Base-by-base conservation (phyloP, 2,888 invertebrate species). In the Acrocera orbiculus region DNA sequence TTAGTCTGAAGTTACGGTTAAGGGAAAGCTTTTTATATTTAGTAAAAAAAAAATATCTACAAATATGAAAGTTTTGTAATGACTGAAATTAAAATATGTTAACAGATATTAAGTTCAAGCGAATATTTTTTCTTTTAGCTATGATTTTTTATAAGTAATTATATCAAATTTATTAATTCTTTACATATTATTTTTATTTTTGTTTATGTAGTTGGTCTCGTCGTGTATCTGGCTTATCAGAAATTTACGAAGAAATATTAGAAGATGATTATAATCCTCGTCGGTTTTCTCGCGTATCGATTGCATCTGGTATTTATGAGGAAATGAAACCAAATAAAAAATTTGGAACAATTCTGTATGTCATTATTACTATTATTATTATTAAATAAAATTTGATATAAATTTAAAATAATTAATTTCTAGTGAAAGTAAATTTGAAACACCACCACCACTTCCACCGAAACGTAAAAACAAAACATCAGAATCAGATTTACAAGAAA, bases 291-390 rank as follows among this genome's bases (percentile, higher is more conserved):
- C 49, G 56, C 2, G 47, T 48, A 1, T 61, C 61, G 0, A 47
- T 58, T 22, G 54, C 55, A 1, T 60, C 60, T 2, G 60, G 58
- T 4, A 60, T 60, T 16, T 60, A 60, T 39, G 61, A 61, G 40
- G 61, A 58, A 39, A 61, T 61, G 61, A 57, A 56, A 39, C 47
- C 53, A 2, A 24, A 16, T 13, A 4, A 55, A 26, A 30, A 43
- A 16, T 44, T 46, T 22, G 42, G 47, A 11, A 35, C 46, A 1
- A 45, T 51, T 15, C 37, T 45, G 44, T 43, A 15, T 34, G 27
- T 37, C 22, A 10, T 13, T 11, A 22, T n/a, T 14, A 13, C 5
- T 24, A 25, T 16, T 30, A 14, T 16, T 30, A 22, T 15, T 31
- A 17, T 24, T 14, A 16, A 9, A 27, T 27, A 13, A 27, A 8